phyloP scores from a whole-genome alignment of 1,140 invertebrate genomes.

The Pinna nobilis region DNA sequence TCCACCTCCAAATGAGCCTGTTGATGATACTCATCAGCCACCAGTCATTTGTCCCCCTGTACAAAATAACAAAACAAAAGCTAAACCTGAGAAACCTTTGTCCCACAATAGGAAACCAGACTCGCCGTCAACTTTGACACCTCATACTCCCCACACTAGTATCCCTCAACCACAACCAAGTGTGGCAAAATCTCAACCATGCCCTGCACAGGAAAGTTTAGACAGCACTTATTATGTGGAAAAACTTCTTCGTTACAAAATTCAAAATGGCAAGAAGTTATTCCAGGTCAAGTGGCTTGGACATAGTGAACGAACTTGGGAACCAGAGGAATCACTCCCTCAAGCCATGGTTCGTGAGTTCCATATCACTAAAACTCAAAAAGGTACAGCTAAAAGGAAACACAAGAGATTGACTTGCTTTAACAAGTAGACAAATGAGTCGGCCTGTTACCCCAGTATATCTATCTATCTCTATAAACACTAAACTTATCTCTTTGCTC shows the following conservation, averaged over 20 bases:
- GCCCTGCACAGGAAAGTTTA: not conserved
- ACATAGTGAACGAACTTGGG: slow-evolving; percentile 13
- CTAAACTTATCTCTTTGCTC: slow-evolving; percentile 7
- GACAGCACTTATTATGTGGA: not conserved
- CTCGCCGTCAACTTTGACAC: not conserved
- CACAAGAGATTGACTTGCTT: not conserved
- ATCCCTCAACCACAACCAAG: no score
- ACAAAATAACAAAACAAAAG: no score
- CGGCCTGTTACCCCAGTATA: not conserved
- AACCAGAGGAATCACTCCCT: slow-evolving; percentile 19
- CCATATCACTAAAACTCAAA: slow-evolving; percentile 25
- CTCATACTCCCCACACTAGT: no score
- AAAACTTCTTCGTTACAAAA: not conserved
- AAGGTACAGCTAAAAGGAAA: slow-evolving; percentile 13
- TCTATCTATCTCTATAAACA: slow-evolving; percentile 3
- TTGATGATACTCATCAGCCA: not conserved
- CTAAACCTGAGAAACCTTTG: no score
- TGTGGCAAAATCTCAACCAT: no score
- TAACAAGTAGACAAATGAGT: not conserved
- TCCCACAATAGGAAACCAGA: not conserved
- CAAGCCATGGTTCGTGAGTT: slow-evolving; percentile 14
- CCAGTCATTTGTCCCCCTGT: not conserved
- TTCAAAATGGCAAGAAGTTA: slow-evolving; percentile 1
- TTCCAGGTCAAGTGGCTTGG: slow-evolving; percentile 22
- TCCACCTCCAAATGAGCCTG: not conserved